Percentiles rank a stretch among this genome's conserved stretches.
Evolutionary conservation across 2,113 vertebrate genomes (phyloP).

Genomic region (Elaphurus davidianus): DNA sequence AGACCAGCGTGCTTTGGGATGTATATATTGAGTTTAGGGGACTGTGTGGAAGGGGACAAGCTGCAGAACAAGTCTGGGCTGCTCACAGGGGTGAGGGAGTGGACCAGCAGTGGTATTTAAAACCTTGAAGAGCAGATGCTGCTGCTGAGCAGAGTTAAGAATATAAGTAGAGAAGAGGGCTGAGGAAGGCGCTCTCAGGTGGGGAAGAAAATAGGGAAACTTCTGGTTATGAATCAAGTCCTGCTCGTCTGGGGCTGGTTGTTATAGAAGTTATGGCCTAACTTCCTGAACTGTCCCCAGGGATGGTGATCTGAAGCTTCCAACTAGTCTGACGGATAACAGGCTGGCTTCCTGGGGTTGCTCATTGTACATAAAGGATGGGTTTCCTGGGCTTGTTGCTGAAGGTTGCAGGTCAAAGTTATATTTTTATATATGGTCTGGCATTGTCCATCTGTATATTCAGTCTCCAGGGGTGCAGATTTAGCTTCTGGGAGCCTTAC

Average conservation of each 20-base stretch:
- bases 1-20: neutral
- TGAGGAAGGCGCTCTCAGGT: neutral
- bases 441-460: neutral
- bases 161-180: neutral
- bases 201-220: neutral
- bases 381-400: neutral
- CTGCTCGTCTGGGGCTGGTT: neutral
- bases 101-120: neutral
- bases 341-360: neutral
- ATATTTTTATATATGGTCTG: neutral
- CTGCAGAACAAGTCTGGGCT: neutral
- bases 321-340: neutral
- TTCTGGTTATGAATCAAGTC: neutral
- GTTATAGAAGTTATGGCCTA: neutral
- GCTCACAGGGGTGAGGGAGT: too few species aligned
- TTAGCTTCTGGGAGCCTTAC: neutral
- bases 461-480: neutral
- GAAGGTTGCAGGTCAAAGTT: neutral
- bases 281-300: neutral
- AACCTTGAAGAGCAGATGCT: neutral
- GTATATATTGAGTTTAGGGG: neutral
- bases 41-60: neutral
- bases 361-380: neutral
- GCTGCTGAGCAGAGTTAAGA: neutral
- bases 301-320: neutral